Evolutionary conservation across 2,113 vertebrate species (phyloP).

Genomic region (Phasianus colchicus): DNA sequence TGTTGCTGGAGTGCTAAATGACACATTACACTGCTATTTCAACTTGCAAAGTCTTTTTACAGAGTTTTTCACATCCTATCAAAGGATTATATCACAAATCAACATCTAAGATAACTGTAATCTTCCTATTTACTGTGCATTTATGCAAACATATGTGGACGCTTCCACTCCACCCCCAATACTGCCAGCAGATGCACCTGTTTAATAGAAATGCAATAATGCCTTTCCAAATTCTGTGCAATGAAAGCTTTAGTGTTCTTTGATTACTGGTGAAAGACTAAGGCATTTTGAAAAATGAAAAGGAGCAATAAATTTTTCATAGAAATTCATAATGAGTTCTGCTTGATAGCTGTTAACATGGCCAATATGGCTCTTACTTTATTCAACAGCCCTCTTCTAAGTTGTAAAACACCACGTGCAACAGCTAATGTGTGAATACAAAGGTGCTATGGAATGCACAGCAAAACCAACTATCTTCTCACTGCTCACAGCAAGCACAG

Average conservation of each 20-base stretch:
- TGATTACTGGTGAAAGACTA: background rate
- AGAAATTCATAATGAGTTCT: background rate
- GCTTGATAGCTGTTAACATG: background rate
- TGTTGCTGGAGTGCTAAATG: background rate
- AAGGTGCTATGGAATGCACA: background rate
- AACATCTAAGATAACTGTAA: background rate
- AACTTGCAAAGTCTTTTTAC: background rate
- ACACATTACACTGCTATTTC: background rate
- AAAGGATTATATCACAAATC: background rate
- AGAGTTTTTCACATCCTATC: fast-evolving
- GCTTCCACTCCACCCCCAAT: background rate
- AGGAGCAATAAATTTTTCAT: background rate
- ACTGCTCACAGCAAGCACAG: background rate
- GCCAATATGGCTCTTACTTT: background rate
- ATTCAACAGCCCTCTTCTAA: background rate
- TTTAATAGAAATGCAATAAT: background rate
- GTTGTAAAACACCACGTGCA: background rate
- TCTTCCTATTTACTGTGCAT: background rate
- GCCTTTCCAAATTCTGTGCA: background rate
- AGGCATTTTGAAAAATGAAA: background rate
- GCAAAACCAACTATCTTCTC: background rate
- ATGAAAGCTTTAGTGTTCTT: background rate
- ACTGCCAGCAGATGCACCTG: background rate
- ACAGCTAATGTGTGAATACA: background rate
- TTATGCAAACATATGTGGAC: background rate